A percentile compares a stretch with the other conserved stretches of the same genome.
Evolutionary conservation across 2,113 vertebrate species (phyloP).

Genomic region (Herpailurus yagouaroundi): DNA sequence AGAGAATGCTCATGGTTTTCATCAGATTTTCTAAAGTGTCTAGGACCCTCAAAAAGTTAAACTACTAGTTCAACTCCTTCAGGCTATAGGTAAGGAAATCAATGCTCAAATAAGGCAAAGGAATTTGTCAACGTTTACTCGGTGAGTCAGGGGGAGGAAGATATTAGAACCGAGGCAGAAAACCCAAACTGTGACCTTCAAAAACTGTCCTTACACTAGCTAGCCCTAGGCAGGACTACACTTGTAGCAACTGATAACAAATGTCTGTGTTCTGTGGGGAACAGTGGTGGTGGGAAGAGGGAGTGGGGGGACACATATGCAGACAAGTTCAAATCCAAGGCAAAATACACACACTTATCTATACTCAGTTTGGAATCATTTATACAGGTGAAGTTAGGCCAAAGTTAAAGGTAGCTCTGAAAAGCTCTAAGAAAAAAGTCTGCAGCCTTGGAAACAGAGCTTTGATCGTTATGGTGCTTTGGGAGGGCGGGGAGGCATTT

Average conservation of each 20-base stretch:
- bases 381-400: not conserved
- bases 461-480: not conserved
- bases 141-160: not conserved
- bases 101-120: not conserved
- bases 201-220: not conserved
- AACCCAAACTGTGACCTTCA: not conserved
- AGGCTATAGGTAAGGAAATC: not conserved
- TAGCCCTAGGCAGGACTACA: not conserved
- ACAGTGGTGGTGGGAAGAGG: not conserved
- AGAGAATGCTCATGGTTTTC: not conserved
- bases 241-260: not conserved
- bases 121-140: constrained; percentile 13
- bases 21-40: not conserved
- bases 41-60: not conserved
- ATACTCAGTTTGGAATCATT: not conserved
- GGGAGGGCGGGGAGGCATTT: accelerated
- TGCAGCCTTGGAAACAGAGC: not conserved
- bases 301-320: accelerated
- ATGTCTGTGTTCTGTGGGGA: not conserved
- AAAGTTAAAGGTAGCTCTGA: constrained; percentile 27
- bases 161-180: constrained; percentile 29
- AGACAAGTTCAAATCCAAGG: not conserved
- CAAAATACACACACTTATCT: not conserved
- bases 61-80: constrained; percentile 25
- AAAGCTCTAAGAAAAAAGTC: constrained; percentile 24